phyloP scores from a whole-genome alignment of 2,888 invertebrate genomes.

The Plebejus melissa region DNA sequence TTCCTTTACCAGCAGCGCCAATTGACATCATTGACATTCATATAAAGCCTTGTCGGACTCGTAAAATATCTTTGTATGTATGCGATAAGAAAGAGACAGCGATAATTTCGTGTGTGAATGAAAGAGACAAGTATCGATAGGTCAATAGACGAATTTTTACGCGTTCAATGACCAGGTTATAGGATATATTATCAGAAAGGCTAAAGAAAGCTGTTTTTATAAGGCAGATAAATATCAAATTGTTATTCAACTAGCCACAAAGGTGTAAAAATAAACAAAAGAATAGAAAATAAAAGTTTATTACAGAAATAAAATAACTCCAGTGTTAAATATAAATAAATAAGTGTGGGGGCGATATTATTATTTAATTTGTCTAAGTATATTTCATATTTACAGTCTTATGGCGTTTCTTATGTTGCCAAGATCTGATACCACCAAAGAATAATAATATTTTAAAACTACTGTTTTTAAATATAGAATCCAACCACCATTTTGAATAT shows the following conservation, averaged over 20 bases:
- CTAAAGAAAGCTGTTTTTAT: neutral
- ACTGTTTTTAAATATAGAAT: neutral
- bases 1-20: too few species aligned
- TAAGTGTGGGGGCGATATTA: constrained; percentile 29
- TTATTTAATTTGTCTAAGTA: constrained; percentile 27
- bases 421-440: constrained; percentile 2
- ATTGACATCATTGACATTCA: too few species aligned
- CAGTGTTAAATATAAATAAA: constrained; percentile 47
- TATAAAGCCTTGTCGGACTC: too few species aligned
- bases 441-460: neutral
- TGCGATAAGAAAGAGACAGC: neutral
- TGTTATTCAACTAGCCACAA: constrained; percentile 28
- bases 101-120: neutral
- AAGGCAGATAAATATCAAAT: constrained; percentile 13
- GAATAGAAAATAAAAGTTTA: constrained; percentile 67
- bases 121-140: neutral
- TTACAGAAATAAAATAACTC: constrained; percentile 62
- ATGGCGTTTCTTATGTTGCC: neutral
- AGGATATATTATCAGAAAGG: neutral
- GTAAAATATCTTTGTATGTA: too few species aligned
- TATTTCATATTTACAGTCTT: constrained; percentile 28
- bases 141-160: too few species aligned
- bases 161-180: too few species aligned
- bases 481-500: neutral
- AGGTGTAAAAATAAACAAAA: constrained; percentile 47